phyloP scores from a whole-genome alignment of 2,113 vertebrate species.

The Chrysochloris asiatica region DNA sequence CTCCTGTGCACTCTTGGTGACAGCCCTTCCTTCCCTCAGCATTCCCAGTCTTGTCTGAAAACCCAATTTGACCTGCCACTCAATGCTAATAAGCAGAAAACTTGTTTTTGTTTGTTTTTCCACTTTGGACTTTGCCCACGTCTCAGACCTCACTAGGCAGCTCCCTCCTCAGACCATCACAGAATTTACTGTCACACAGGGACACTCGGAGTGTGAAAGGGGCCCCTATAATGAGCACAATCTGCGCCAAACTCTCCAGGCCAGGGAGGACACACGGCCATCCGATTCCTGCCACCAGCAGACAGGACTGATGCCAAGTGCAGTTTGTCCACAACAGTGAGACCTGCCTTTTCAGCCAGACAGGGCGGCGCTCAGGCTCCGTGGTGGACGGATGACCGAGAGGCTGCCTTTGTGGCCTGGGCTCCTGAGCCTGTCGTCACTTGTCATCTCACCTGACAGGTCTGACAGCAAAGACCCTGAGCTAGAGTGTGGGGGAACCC shows the following conservation, averaged over 20 bases:
- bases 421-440: too few relatives aligned
- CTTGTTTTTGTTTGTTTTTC: neutral
- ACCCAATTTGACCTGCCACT: neutral
- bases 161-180: neutral
- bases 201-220: neutral
- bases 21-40: neutral
- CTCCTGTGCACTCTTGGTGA: neutral
- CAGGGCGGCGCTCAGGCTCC: neutral
- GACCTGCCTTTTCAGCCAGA: too few relatives aligned
- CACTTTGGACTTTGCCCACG: neutral
- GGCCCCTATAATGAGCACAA: neutral
- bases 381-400: too few relatives aligned
- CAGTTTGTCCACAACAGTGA: too few relatives aligned
- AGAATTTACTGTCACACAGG: neutral
- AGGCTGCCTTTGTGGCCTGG: neutral
- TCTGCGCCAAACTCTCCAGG: neutral
- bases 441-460: neutral
- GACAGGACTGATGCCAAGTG: neutral
- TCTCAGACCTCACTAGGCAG: neutral
- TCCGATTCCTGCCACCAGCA: neutral
- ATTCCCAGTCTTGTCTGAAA: neutral
- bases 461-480: neutral
- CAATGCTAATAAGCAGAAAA: neutral
- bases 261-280: neutral
- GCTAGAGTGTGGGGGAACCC: neutral